phyloP scores from a whole-genome alignment of 1,140 invertebrate species.

The Teleogryllus occipitalis region DNA sequence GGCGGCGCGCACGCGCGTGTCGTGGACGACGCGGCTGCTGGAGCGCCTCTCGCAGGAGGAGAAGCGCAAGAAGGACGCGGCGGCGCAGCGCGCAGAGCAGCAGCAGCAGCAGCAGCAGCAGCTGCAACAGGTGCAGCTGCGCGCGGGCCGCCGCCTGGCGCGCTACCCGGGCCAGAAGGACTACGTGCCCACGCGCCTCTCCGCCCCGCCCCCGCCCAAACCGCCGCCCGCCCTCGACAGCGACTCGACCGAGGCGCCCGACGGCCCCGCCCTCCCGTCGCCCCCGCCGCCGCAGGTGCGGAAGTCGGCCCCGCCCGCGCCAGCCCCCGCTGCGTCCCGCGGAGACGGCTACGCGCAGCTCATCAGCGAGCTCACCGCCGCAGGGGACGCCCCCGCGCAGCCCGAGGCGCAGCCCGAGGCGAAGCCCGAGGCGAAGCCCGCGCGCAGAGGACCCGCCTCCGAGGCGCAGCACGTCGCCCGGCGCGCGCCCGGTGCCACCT shows the following conservation, averaged over 20 bases:
- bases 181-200: neutral
- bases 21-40: slow-evolving; percentile 17
- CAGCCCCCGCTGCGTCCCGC: too few species aligned
- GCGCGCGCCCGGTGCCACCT: too few species aligned
- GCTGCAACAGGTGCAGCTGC: neutral
- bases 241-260: too few species aligned
- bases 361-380: neutral
- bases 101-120: neutral
- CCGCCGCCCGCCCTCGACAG: neutral
- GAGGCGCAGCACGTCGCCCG: too few species aligned
- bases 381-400: neutral
- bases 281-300: too few species aligned
- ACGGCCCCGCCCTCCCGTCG: neutral
- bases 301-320: too few species aligned
- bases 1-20: slow-evolving; percentile 8
- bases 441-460: too few species aligned
- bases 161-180: neutral
- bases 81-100: neutral
- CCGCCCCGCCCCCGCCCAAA: too few species aligned
- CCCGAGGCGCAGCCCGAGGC: neutral
- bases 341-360: neutral
- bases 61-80: neutral
- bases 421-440: too few species aligned
- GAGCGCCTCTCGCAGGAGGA: slow-evolving; percentile 16
- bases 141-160: neutral